Conservation (phyloP, 1,140 invertebrate species). For the Linepithema humile region DNA sequence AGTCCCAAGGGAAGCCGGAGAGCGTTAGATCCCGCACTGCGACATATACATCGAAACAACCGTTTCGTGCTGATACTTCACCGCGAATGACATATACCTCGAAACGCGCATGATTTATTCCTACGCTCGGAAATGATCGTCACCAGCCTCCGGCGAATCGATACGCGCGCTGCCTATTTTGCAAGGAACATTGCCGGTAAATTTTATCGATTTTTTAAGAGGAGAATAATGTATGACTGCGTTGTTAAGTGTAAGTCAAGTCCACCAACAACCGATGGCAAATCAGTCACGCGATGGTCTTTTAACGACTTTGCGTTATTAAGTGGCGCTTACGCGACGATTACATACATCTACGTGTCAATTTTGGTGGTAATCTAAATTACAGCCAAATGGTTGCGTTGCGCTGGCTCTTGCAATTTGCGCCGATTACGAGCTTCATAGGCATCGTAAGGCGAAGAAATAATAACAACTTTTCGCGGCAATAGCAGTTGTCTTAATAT, state of each 20-base stretch:
- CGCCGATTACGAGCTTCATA: neutral
- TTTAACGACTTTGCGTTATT: conserved; percentile 11
- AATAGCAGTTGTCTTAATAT: neutral
- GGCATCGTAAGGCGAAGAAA: neutral
- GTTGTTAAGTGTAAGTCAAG: neutral
- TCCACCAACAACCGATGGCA: neutral
- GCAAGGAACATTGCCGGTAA: neutral
- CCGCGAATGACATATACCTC: conserved; percentile 4
- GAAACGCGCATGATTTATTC: conserved; percentile 34
- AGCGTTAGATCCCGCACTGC: conserved; percentile 31
- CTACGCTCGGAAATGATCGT: conserved; percentile 7
- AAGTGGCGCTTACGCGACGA: neutral
- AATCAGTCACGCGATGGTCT: conserved; percentile 4
- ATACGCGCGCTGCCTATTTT: neutral
- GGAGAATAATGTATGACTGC: neutral
- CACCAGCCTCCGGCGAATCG: neutral
- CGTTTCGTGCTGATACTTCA: conserved; percentile 20
- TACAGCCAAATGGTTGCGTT: neutral
- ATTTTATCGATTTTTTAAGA: conserved; percentile 7
- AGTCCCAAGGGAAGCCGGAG: conserved; percentile 18
- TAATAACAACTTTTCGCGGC: neutral
- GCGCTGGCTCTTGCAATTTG: neutral
- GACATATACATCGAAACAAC: conserved; percentile 29
- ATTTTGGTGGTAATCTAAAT: conserved; percentile 23
- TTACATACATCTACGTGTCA: neutral